Evolutionary conservation across 2,797 vertebrate genomes (phyloP).

Genomic region (Danio kyathit): DNA sequence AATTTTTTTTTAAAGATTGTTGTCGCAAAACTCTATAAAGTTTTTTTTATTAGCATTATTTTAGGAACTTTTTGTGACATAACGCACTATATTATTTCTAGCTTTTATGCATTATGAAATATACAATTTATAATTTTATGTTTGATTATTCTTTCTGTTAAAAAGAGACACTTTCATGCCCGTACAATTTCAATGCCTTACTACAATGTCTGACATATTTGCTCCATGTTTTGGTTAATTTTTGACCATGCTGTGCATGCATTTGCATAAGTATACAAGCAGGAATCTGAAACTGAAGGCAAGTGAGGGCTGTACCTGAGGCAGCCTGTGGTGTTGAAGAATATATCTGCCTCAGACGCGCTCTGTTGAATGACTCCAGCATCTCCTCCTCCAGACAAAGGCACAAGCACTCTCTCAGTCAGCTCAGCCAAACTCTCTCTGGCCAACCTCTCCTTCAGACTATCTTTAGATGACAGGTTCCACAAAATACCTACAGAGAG

Average conservation of each 20-base stretch:
- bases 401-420: conserved; percentile 87
- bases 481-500: conserved; percentile 88
- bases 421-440: conserved; percentile 87
- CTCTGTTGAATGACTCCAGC: conserved; percentile 84
- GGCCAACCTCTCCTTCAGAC: conserved; percentile 91
- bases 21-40: too few relatives aligned
- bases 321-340: conserved; percentile 93
- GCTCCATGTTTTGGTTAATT: background rate
- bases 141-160: background rate
- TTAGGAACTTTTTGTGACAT: background rate
- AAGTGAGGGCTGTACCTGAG: conserved; percentile 83
- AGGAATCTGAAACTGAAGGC: background rate
- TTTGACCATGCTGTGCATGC: background rate
- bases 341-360: conserved; percentile 89
- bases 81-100: background rate
- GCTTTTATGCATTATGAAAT: background rate
- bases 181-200: background rate
- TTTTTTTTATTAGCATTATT: background rate
- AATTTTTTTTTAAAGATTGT: too few relatives aligned
- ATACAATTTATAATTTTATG: background rate
- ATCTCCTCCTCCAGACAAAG: conserved; percentile 77
- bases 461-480: conserved; percentile 97
- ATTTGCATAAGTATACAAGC: background rate
- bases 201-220: background rate
- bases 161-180: background rate